These are phyloP conservation scores for Hipposideros armiger DNA, from an alignment of 2,113 vertebrate genomes.

Conservation along the genomic window DNA sequence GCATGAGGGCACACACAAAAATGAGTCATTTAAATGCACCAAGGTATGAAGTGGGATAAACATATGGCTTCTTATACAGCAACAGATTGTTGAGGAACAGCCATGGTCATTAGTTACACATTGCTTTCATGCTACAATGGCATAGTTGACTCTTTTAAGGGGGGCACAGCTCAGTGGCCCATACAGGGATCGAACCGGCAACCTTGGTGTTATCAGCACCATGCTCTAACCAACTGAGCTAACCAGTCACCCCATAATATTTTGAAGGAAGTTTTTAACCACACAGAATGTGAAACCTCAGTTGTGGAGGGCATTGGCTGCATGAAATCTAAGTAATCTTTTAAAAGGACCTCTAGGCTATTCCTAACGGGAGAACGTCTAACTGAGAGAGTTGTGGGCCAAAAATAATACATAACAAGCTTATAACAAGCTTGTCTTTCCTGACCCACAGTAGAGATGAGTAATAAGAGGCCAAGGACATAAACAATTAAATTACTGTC, in stretches of 20 bases:
- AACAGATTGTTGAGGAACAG: background rate
- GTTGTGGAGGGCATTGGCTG: background rate
- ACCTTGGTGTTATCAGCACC: too few species aligned
- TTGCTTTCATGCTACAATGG: too few species aligned
- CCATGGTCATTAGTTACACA: too few species aligned
- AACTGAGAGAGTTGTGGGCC: background rate
- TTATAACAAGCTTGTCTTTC: conserved; percentile 56
- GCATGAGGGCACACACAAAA: background rate
- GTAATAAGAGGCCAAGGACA: conserved; percentile 36
- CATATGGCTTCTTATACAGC: background rate
- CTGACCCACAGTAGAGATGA: conserved; percentile 40
- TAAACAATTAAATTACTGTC: conserved; percentile 65
- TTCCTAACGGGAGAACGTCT: background rate
- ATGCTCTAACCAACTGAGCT: too few species aligned
- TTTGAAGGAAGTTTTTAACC: background rate
- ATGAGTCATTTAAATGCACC: background rate
- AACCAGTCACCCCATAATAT: background rate
- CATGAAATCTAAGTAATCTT: background rate
- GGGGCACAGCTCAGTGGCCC: too few species aligned
- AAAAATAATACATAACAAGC: conserved; percentile 42
- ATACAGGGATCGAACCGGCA: too few species aligned
- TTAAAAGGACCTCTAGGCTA: background rate
- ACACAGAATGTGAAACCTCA: background rate
- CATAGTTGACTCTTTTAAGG: too few species aligned
- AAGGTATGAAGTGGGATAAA: background rate